Evolutionary conservation across 1,140 invertebrate species (phyloP).

Genomic region (Pogonognathellus flavescens): DNA sequence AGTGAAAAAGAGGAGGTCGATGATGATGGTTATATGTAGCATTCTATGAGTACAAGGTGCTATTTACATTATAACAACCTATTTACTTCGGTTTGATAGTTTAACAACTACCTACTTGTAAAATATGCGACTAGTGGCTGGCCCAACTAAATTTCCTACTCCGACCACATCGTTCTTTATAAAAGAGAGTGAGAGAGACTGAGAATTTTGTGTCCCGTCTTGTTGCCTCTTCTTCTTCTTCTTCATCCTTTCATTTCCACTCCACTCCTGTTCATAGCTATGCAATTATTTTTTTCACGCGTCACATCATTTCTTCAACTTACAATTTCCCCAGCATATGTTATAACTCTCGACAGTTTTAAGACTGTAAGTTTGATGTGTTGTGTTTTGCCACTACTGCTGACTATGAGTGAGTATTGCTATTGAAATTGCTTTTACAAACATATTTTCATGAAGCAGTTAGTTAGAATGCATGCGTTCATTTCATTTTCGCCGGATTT

Average conservation of each 20-base stretch:
- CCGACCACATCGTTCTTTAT: no score
- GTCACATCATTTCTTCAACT: constrained; percentile 15
- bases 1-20: constrained; percentile 47
- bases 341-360: constrained; percentile 8
- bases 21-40: constrained; percentile 33
- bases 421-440: neutral
- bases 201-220: neutral
- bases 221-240: no score
- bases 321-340: constrained; percentile 45
- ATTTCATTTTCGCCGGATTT: constrained; percentile 27
- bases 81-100: no score
- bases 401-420: neutral
- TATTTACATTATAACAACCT: no score
- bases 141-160: no score
- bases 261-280: constrained; percentile 22
- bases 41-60: neutral
- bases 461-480: neutral
- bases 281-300: constrained; percentile 54
- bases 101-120: no score
- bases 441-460: neutral
- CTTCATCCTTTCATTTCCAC: no score
- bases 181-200: no score
- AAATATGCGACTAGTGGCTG: no score
- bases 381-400: neutral
- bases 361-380: neutral